Base-by-base conservation (phyloP, 2,113 vertebrate species). In the Leptosomus discolor region DNA sequence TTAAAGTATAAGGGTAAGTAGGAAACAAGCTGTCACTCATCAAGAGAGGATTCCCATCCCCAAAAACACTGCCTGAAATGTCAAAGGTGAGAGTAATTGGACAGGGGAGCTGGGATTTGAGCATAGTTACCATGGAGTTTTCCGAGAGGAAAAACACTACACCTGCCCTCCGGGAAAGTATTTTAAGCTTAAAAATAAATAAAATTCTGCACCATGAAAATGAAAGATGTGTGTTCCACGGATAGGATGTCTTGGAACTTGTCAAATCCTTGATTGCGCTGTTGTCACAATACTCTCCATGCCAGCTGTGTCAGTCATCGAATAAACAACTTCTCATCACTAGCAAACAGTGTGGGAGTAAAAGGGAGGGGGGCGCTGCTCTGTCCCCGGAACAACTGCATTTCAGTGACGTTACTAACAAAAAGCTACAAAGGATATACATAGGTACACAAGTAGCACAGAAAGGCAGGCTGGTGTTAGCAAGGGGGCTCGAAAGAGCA, bases 11-110 rank as follows among this genome's bases (percentile, higher is more conserved):
- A 54, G 81, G 70, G 63, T 65, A 82, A 94, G 88, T 91, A 97
- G 93, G 95, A 95, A 96, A 97, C 97, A 87, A 96, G 90, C 84
- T 91, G 95, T 95, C 97, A 91, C 26, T 98, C 95, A 91, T 29
- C 46, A 71, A 68, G 73, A 60, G 92, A 97, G 96, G 96, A 97
- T 97, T 94, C 94, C 94, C 96, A 90, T 81, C 50, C 87, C 91
- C 63, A 70, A 79, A 93, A 87, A 23, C 87, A 61, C 60, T 30
- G 37, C 67, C 69, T 75, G 88, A 97, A 97, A 97, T 96, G 91
- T 97, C 97, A 96, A 77, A 88, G 97, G 97, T 95, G 92, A 98
- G 71, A 71, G 89, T 45, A 70, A 82, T 51, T n/a, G 88, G 92
- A 53, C 87, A 81, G 71, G 76, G 74, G 88, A 92, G 61, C 4